phyloP scores from a whole-genome alignment of 2,113 vertebrate species.

The Rallus limicola region DNA sequence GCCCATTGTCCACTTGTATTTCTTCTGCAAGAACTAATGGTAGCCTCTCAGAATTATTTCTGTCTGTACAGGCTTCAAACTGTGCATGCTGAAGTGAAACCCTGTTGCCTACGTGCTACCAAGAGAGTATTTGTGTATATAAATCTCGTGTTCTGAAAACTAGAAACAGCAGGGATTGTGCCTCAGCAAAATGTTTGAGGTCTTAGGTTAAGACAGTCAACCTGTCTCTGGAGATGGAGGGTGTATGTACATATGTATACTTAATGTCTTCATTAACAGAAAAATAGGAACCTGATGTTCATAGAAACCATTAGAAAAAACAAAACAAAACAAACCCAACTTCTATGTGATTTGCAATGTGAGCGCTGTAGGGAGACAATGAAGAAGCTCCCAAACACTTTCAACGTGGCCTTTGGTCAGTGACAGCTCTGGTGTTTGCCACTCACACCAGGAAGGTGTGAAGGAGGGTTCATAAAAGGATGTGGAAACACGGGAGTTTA shows the following conservation, averaged over 20 bases:
- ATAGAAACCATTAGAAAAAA: neutral
- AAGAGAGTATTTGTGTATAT: neutral
- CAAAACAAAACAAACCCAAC: neutral
- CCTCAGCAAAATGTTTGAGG: neutral
- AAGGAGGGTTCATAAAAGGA: neutral
- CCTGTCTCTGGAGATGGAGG: neutral
- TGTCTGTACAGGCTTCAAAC: neutral
- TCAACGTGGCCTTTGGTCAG: neutral
- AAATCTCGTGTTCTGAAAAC: neutral
- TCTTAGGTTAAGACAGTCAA: neutral
- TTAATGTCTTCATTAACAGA: neutral
- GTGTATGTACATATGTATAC: neutral
- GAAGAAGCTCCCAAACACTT: neutral
- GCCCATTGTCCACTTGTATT: neutral
- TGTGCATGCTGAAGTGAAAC: rapidly evolving
- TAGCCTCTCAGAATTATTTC: neutral
- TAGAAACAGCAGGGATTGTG: neutral
- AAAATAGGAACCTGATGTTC: neutral
- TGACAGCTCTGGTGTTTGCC: neutral
- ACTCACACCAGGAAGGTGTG: neutral
- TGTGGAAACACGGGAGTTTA: neutral
- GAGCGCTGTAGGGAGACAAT: neutral
- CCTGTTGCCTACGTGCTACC: neutral
- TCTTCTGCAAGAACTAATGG: neutral
- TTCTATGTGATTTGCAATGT: neutral